Conservation (phyloP, 1,140 invertebrate species). For the Drosophila kohkoa region DNA sequence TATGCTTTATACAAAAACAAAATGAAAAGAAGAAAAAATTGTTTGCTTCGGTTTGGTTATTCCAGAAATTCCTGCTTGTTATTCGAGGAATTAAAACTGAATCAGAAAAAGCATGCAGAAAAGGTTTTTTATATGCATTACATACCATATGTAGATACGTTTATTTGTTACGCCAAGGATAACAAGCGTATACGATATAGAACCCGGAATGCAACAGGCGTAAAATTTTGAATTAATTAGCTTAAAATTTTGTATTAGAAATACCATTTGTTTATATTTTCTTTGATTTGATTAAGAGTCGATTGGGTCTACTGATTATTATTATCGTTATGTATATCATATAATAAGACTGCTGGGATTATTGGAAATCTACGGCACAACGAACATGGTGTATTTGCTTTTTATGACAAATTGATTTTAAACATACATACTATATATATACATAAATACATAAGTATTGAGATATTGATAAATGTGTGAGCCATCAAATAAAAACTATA, state of each 20-base stretch:
- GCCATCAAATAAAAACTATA: slow-evolving; percentile 45
- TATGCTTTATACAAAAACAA: background rate
- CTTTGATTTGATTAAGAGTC: slow-evolving; percentile 2
- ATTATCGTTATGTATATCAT: slow-evolving; percentile 4
- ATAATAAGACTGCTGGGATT: slow-evolving; percentile 19
- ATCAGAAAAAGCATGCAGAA: background rate
- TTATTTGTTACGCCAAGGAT: background rate
- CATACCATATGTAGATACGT: too few relatives aligned
- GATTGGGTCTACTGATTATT: background rate
- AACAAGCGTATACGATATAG: background rate
- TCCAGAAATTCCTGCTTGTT: slow-evolving; percentile 2
- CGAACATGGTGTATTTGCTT: slow-evolving; percentile 13
- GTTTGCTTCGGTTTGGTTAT: slow-evolving; percentile 4
- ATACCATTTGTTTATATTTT: background rate
- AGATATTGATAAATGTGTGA: slow-evolving; percentile 10
- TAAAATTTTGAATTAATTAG: background rate
- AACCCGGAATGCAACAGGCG: background rate
- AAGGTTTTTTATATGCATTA: background rate
- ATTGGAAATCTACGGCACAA: background rate
- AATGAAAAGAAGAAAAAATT: background rate
- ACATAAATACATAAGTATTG: background rate
- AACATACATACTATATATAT: background rate
- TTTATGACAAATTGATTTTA: background rate
- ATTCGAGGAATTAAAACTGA: background rate
- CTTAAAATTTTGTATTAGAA: background rate